Conservation (phyloP, 2,888 invertebrate genomes). For the Aspidapion aeneum region DNA sequence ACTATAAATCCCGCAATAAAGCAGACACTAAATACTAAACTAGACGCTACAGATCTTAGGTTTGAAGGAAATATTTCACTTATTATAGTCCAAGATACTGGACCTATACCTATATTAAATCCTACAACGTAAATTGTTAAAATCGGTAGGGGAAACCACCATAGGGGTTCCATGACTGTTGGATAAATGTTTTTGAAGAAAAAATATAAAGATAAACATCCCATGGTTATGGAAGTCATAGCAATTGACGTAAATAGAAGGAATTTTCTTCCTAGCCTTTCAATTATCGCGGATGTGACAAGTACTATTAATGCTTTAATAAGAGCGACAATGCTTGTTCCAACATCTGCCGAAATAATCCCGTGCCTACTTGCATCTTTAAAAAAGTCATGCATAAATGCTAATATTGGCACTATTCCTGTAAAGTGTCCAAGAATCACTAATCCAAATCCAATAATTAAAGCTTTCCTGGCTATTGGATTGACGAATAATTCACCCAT, state of each 20-base stretch:
- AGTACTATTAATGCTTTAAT: constrained; percentile 69
- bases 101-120: constrained; percentile 69
- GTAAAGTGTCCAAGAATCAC: constrained; percentile 81
- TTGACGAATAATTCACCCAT: neutral
- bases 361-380: constrained; percentile 58
- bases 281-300: constrained; percentile 69
- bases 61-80: constrained; percentile 77
- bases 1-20: constrained; percentile 28
- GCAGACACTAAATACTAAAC: constrained; percentile 46
- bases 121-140: constrained; percentile 67
- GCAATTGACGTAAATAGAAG: constrained; percentile 61
- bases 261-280: constrained; percentile 67
- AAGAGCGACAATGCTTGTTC: constrained; percentile 71
- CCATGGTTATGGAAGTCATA: constrained; percentile 56
- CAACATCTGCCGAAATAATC: constrained; percentile 54
- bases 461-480: constrained; percentile 46
- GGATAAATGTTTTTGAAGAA: constrained; percentile 19
- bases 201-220: constrained; percentile 27
- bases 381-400: constrained; percentile 71
- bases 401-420: constrained; percentile 75
- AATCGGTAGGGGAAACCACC: constrained; percentile 68
- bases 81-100: constrained; percentile 77
- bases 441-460: constrained; percentile 66
- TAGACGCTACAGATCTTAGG: constrained; percentile 56
- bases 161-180: constrained; percentile 42